Evolutionary conservation across 2,113 vertebrate genomes (phyloP).

Genomic region (Periophthalmodon schlosseri): DNA sequence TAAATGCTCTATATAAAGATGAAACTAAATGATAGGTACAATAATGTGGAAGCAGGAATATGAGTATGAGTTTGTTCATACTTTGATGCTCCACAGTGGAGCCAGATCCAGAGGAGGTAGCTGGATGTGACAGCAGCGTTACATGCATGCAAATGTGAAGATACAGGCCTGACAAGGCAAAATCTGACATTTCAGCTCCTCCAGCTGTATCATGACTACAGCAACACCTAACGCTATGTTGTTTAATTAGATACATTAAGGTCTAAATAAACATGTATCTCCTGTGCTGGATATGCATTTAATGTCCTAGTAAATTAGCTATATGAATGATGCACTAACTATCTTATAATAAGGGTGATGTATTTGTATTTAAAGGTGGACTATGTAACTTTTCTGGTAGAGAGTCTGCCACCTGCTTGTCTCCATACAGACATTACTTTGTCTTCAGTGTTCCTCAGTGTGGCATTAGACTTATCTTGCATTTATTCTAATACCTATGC

Average conservation of each 20-base stretch:
- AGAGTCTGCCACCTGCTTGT: too few species aligned
- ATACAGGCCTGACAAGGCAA: slow-evolving; percentile 39
- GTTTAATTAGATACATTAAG: not conserved
- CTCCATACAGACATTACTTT: too few species aligned
- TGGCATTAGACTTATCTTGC: too few species aligned
- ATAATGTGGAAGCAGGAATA: not conserved
- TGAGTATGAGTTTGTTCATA: not conserved
- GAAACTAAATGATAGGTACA: not conserved
- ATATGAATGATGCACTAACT: too few species aligned
- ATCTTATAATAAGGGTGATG: too few species aligned
- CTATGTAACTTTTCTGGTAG: too few species aligned
- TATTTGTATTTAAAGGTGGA: too few species aligned
- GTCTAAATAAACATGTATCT: too few species aligned
- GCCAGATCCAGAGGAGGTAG: slow-evolving; percentile 30
- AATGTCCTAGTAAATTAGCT: not conserved
- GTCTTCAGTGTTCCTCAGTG: too few species aligned
- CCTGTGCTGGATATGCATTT: not conserved
- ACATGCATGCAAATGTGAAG: slow-evolving; percentile 30
- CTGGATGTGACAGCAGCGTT: slow-evolving; percentile 38
- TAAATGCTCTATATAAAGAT: not conserved
- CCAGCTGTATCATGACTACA: slow-evolving; percentile 44
- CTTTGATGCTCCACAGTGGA: not conserved
- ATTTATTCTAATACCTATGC: too few species aligned
- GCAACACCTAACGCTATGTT: slow-evolving; percentile 13
- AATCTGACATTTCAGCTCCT: slow-evolving; percentile 51